Percentiles rank a stretch among this genome's conserved stretches.
Evolutionary conservation across 2,113 vertebrate species (phyloP).

Genomic region (Sinocyclocheilus anshuiensis): DNA sequence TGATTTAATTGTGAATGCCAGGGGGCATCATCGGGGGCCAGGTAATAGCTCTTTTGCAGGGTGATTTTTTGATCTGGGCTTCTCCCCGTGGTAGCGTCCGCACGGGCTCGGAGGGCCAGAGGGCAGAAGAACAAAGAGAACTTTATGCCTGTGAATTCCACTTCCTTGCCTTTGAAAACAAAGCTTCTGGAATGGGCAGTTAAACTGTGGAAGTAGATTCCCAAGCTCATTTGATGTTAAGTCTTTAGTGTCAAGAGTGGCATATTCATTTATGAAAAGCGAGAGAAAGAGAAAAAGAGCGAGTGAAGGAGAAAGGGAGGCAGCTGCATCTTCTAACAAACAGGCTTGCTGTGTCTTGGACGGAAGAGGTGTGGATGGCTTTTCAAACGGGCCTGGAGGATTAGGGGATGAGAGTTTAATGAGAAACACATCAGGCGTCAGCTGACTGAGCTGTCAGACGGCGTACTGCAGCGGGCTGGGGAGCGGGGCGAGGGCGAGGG

Average conservation of each 20-base stretch:
- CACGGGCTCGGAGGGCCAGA: conserved; percentile 89
- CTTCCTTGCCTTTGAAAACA: conserved; percentile 88
- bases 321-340: conserved; percentile 69
- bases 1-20: conserved; percentile 92
- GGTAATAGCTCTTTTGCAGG: conserved; percentile 77
- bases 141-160: conserved; percentile 84
- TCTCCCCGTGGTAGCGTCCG: conserved; percentile 85
- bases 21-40: conserved; percentile 91
- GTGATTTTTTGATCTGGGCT: conserved; percentile 82
- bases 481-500: neutral
- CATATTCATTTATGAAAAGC: conserved; percentile 75
- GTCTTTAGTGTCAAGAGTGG: conserved; percentile 90
- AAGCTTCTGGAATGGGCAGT: conserved; percentile 89
- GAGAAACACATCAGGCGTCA: conserved; percentile 68
- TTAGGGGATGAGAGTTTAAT: conserved; percentile 71
- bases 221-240: conserved; percentile 95
- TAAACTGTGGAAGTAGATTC: conserved; percentile 94
- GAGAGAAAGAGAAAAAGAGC: conserved; percentile 19
- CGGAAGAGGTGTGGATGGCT: conserved; percentile 69
- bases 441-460: conserved; percentile 65
- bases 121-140: conserved; percentile 94
- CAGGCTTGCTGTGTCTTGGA: conserved; percentile 58
- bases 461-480: conserved; percentile 26
- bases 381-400: conserved; percentile 72
- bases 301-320: conserved; percentile 52